Evolutionary conservation across 2,888 invertebrate genomes (phyloP).

Genomic region (Lutraria lutraria): DNA sequence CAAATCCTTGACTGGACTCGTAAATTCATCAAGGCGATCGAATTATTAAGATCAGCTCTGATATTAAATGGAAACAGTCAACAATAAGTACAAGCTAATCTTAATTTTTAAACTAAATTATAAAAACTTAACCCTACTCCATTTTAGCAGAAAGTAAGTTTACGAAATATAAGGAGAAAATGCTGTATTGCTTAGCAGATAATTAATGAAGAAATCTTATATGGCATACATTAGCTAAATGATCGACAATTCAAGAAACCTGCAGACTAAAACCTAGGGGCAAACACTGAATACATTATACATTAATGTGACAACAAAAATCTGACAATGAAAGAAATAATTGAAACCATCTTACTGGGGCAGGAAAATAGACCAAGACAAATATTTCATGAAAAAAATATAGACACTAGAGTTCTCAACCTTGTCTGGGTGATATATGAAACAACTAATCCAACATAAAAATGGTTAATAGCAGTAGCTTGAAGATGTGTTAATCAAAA

Average conservation of each 20-base stretch:
- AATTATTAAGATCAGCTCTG: constrained; percentile 82
- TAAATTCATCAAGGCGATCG: constrained; percentile 78
- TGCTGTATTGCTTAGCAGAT: background rate
- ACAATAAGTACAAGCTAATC: constrained; percentile 73
- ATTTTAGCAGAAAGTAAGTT: background rate
- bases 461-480: too few species aligned
- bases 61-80: constrained; percentile 81
- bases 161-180: background rate
- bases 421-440: too few species aligned
- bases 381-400: too few species aligned
- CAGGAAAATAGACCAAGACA: background rate
- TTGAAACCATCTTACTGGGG: background rate
- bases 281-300: constrained; percentile 3
- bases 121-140: background rate
- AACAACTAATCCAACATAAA: too few species aligned
- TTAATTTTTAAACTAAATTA: background rate
- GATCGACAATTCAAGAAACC: background rate
- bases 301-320: background rate
- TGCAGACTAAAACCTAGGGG: background rate
- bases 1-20: constrained; percentile 77
- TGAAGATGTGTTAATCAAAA: too few species aligned
- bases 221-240: background rate
- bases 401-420: too few species aligned
- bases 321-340: background rate
- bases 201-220: background rate